These are phyloP conservation scores for Myiotriccus ornatus DNA, from an alignment of 2,797 vertebrate species.

Conservation along the genomic window DNA sequence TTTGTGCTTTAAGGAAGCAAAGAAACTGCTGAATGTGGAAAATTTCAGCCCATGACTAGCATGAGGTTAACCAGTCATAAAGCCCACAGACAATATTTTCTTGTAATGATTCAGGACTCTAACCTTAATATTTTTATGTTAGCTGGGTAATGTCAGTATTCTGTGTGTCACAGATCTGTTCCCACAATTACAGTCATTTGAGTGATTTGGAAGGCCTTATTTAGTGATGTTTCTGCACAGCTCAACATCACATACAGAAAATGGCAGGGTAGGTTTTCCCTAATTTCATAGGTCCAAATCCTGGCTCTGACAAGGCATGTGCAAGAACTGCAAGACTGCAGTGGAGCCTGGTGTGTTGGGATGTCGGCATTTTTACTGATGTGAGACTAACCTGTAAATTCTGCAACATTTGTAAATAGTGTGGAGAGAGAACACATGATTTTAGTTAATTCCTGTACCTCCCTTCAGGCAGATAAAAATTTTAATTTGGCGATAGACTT, in stretches of 20 bases:
- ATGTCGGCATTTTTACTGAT: neutral
- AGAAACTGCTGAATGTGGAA: neutral
- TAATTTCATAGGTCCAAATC: neutral
- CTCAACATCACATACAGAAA: neutral
- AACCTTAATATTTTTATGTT: neutral
- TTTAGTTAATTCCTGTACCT: neutral
- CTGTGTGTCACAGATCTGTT: neutral
- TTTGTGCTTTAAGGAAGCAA: neutral
- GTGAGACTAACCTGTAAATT: neutral
- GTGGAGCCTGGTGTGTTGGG: neutral
- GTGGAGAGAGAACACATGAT: neutral
- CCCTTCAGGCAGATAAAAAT: neutral
- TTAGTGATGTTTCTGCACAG: neutral
- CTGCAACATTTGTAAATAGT: neutral
- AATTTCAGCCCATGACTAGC: neutral
- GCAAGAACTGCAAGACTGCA: neutral
- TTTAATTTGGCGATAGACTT: neutral
- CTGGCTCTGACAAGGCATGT: neutral
- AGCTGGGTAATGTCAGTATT: neutral
- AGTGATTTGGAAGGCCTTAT: neutral
- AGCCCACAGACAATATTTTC: neutral
- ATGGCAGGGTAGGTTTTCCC: neutral
- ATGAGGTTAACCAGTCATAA: neutral
- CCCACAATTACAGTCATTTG: neutral
- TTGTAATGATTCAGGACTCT: neutral